Conservation (phyloP, 2,888 invertebrate genomes). For the Himalopsyche japonica region DNA sequence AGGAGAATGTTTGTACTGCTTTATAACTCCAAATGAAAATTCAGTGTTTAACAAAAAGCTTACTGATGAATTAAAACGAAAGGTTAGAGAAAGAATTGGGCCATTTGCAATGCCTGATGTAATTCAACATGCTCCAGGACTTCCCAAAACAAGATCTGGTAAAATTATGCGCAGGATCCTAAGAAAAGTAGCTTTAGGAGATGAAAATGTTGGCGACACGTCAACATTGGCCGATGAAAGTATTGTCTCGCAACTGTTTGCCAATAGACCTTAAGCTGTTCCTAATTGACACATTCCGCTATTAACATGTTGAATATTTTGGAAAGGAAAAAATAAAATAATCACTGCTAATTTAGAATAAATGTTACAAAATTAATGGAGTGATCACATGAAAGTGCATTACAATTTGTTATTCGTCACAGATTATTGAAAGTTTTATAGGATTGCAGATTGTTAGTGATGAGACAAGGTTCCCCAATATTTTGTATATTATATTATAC, state of each 20-base stretch:
- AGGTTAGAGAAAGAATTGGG: conserved; percentile 89
- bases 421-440: neutral
- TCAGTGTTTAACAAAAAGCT: conserved; percentile 71
- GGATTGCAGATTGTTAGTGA: neutral
- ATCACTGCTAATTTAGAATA: neutral
- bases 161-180: conserved; percentile 97
- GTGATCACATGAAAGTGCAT: neutral
- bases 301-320: neutral
- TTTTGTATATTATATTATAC: too few species aligned
- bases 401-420: neutral
- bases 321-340: neutral
- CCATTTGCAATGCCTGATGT: conserved; percentile 95
- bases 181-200: conserved; percentile 89
- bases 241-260: conserved; percentile 82
- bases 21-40: conserved; percentile 87
- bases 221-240: conserved; percentile 91
- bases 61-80: conserved; percentile 70
- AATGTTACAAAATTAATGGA: neutral
- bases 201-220: conserved; percentile 87
- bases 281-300: neutral
- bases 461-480: neutral
- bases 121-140: conserved; percentile 89
- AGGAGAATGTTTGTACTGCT: conserved; percentile 97
- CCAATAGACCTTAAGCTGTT: conserved; percentile 61
- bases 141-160: conserved; percentile 97